Evolutionary conservation across 2,888 invertebrate species (phyloP).

Genomic region (Ariolimax columbianus): DNA sequence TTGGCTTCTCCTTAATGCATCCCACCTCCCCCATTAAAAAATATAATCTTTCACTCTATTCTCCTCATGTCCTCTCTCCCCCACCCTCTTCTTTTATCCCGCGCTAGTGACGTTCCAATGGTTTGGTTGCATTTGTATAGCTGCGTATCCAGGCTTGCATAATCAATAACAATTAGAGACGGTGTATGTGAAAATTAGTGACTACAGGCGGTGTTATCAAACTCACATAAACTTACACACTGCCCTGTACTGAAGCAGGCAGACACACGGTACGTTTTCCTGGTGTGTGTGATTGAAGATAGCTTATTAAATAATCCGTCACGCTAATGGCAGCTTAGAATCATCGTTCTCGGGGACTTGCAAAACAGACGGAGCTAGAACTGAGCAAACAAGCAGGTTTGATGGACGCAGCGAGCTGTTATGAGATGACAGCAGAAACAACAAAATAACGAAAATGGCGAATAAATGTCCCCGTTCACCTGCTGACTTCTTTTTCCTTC

Average conservation of each 20-base stretch:
- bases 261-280: neutral
- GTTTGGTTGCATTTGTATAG: neutral
- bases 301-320: constrained; percentile 22
- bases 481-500: neutral
- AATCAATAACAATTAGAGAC: neutral
- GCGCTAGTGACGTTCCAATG: neutral
- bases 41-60: neutral
- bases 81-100: neutral
- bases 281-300: neutral
- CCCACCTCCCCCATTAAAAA: neutral
- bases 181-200: neutral
- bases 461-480: neutral
- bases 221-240: neutral
- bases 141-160: neutral
- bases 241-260: neutral
- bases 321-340: neutral
- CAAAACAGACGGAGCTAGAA: neutral
- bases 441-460: neutral
- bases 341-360: too few species aligned
- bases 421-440: neutral
- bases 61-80: neutral
- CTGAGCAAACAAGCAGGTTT: neutral
- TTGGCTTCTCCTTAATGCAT: neutral
- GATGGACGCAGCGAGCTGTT: neutral
- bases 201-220: neutral